Evolutionary conservation across 1,140 invertebrate species (phyloP).

Genomic region (Sweltsa coloradensis): DNA sequence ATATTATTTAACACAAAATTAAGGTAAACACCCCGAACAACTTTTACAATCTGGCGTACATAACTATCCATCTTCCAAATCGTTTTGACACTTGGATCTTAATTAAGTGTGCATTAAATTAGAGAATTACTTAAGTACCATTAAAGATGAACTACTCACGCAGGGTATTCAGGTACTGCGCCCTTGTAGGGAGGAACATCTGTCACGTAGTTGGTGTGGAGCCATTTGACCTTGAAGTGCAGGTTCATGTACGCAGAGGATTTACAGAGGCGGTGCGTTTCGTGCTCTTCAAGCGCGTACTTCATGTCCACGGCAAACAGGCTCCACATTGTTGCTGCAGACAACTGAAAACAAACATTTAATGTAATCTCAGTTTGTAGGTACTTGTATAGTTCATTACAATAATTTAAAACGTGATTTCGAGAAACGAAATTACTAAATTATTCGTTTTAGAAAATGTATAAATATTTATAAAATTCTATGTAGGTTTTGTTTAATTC

Average conservation of each 20-base stretch:
- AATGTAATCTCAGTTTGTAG: no score
- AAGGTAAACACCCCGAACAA: no score
- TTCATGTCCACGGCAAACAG: constrained; percentile 97
- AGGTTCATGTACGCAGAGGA: constrained; percentile 99
- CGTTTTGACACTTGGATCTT: not conserved
- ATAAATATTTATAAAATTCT: no score
- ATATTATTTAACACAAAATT: no score
- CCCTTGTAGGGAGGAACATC: constrained; percentile 95
- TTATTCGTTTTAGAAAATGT: no score
- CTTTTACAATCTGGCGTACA: not conserved
- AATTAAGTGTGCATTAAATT: not conserved
- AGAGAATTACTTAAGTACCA: no score
- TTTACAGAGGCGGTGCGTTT: constrained; percentile 88
- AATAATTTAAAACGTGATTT: no score
- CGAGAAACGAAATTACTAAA: no score
- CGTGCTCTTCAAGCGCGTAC: constrained; percentile 95
- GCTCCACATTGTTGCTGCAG: constrained; percentile 94
- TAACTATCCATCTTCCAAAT: not conserved
- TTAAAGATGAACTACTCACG: constrained; percentile 35
- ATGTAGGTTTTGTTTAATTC: no score
- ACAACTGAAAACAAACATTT: no score
- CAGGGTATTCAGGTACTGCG: constrained; percentile 87
- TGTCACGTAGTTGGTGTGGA: constrained; percentile 97
- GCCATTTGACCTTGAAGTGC: constrained; percentile 98
- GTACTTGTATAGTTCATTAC: no score